These are phyloP conservation scores for Amphilophus citrinellus DNA, from an alignment of 2,113 vertebrate species.

Conservation along the genomic window DNA sequence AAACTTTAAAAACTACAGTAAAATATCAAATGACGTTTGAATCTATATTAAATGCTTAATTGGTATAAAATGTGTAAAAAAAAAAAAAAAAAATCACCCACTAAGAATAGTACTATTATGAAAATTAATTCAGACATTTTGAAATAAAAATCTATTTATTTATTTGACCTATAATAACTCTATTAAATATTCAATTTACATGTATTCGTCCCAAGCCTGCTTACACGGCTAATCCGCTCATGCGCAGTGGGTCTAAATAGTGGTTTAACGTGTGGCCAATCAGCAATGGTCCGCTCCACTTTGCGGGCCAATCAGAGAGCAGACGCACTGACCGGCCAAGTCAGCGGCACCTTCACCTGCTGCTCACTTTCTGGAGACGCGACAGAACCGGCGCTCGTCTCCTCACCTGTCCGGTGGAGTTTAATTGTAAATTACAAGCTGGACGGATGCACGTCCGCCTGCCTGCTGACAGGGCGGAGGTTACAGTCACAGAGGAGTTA, in stretches of 20 bases:
- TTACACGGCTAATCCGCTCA: neutral
- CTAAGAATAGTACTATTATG: no score
- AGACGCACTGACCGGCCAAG: neutral
- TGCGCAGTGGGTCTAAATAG: neutral
- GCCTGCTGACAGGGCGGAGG: neutral
- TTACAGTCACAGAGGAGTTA: neutral
- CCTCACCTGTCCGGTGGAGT: neutral
- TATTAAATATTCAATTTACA: no score
- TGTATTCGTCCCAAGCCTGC: neutral
- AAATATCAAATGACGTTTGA: neutral
- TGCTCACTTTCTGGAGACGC: neutral
- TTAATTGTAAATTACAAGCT: neutral
- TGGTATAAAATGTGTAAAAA: neutral
- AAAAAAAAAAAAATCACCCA: no score
- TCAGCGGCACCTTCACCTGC: neutral
- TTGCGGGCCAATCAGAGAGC: slow-evolving; percentile 57
- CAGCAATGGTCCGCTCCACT: neutral
- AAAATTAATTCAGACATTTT: no score
- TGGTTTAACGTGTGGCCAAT: slow-evolving; percentile 29
- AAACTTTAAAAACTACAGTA: neutral
- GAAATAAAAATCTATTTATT: no score
- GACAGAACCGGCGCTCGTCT: neutral
- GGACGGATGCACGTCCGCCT: neutral
- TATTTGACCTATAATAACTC: no score
- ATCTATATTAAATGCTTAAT: neutral